Evolutionary conservation across 2,113 vertebrate genomes (phyloP).

Genomic region (Lophotis ruficrista): DNA sequence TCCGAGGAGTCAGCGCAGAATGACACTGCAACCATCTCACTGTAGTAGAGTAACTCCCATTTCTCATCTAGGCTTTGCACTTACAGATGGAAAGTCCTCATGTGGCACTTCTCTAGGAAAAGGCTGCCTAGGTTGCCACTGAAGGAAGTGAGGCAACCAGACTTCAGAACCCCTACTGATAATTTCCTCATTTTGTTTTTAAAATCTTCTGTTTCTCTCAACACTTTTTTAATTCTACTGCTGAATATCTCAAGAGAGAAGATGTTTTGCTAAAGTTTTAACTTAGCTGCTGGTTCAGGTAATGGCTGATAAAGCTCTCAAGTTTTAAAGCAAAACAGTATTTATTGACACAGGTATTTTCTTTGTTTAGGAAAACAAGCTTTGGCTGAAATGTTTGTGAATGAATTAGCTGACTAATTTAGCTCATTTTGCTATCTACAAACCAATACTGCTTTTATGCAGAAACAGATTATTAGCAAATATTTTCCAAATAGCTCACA

Average conservation of each 20-base stretch:
- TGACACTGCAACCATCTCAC: not conserved
- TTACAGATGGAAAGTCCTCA: not conserved
- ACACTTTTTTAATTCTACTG: not conserved
- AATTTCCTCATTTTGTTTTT: not conserved
- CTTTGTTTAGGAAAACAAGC: not conserved
- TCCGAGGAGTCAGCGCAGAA: not conserved
- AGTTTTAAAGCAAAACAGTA: not conserved
- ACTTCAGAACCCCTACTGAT: not conserved
- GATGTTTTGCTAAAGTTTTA: not conserved
- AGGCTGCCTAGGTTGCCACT: not conserved
- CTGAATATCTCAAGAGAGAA: not conserved
- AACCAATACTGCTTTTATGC: not conserved
- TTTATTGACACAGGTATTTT: not conserved
- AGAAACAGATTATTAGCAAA: not conserved
- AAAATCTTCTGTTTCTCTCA: not conserved
- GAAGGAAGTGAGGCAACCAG: not conserved
- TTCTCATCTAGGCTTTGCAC: not conserved
- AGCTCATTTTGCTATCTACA: not conserved
- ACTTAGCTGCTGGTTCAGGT: not conserved
- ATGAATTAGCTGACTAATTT: not conserved
- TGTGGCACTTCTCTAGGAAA: not conserved
- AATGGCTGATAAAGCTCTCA: not conserved
- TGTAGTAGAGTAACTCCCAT: not conserved
- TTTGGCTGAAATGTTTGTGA: not conserved
- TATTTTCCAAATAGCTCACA: conserved; percentile 1